A percentile compares a stretch with the other conserved stretches of the same genome.
Evolutionary conservation across 2,113 vertebrate species (phyloP).

Genomic region (Syrrhaptes paradoxus): DNA sequence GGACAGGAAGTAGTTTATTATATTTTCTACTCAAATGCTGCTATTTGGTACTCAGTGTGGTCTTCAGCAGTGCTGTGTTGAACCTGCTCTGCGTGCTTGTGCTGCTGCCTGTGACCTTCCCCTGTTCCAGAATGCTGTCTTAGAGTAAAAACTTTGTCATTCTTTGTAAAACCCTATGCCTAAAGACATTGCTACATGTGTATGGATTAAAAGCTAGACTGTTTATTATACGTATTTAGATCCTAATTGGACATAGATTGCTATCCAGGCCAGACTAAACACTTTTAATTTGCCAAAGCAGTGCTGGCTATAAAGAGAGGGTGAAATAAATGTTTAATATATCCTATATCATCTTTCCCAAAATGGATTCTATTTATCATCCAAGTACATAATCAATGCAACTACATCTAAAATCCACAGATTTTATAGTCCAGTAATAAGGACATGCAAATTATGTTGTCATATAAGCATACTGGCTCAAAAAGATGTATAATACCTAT

Average conservation of each 20-base stretch:
- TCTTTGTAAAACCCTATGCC: background rate
- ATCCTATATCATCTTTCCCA: conserved; percentile 45
- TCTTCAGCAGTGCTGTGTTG: background rate
- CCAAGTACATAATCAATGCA: conserved; percentile 49
- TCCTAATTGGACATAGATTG: conserved; percentile 26
- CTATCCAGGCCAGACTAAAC: conserved; percentile 26
- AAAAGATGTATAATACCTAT: conserved; percentile 58
- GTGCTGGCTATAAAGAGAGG: background rate
- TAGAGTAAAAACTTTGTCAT: background rate
- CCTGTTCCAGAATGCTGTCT: background rate
- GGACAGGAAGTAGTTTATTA: background rate
- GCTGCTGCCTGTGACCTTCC: background rate
- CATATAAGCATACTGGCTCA: conserved; percentile 7
- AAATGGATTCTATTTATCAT: conserved; percentile 54
- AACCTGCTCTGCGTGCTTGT: background rate
- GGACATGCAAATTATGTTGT: conserved; percentile 57
- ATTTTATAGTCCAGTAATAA: conserved; percentile 59
- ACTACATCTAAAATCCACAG: conserved; percentile 34
- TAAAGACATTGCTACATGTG: background rate
- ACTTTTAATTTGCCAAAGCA: conserved; percentile 33
- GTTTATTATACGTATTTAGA: conserved; percentile 29
- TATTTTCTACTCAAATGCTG: background rate
- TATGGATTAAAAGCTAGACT: conserved; percentile 7
- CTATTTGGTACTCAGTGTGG: background rate
- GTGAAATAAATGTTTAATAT: conserved; percentile 59